Evolutionary conservation across 2,797 vertebrate genomes (phyloP).

Genomic region (Myoxocephalus aenaeus): DNA sequence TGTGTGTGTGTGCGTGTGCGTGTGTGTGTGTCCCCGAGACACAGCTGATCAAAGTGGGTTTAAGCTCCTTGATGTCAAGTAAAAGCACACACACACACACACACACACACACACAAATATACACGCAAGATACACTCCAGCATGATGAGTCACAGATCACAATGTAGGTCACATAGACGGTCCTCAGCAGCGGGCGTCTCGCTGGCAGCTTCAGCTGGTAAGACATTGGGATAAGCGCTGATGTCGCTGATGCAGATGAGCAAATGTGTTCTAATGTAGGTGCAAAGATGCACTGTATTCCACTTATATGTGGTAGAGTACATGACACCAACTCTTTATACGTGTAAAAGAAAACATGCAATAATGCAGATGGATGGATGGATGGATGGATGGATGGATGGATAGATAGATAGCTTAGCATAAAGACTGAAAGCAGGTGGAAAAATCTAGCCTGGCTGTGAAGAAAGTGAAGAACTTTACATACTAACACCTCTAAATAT

Average conservation of each 20-base stretch:
- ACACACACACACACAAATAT: constrained; percentile 9
- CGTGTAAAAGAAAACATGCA: not conserved
- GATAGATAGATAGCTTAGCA: no score
- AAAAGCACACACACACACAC: constrained; percentile 25
- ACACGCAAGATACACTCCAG: constrained; percentile 7
- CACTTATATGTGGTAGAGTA: not conserved
- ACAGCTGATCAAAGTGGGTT: constrained; percentile 56
- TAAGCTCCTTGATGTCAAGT: constrained; percentile 29
- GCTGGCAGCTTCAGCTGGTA: not conserved
- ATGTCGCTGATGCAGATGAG: not conserved
- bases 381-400: no score
- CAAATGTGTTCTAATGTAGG: not conserved
- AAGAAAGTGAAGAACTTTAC: no score
- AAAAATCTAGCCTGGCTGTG: no score
- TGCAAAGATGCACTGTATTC: not conserved
- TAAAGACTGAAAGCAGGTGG: no score
- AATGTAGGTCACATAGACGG: constrained; percentile 51
- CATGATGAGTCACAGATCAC: constrained; percentile 67
- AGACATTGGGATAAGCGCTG: not conserved
- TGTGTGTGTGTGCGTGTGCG: constrained; percentile 3
- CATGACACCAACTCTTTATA: not conserved
- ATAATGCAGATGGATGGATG: not conserved
- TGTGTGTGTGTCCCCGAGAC: constrained; percentile 14
- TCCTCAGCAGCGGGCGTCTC: not conserved
- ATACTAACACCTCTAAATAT: no score